Evolutionary conservation across 2,888 invertebrate genomes (phyloP), one percentile per base, ranked within the genome.

Genomic region (Leptinotarsa juncta): DNA sequence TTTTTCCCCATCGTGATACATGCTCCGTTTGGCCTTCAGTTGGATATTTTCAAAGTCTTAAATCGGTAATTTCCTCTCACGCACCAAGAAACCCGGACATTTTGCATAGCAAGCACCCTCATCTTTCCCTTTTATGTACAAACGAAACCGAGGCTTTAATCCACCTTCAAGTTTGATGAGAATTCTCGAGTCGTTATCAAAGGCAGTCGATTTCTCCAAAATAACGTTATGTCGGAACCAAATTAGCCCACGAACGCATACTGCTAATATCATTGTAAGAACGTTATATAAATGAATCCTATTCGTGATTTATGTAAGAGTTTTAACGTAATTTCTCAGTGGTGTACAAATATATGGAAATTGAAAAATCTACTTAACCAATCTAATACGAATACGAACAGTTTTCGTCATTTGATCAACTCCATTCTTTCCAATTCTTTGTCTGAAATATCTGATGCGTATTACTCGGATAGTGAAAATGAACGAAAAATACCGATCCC

Each of bases 121-220:
- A 57, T 57, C 57, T n/a, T 57, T 57, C 2, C 18, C 57, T 20
- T 20, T 57, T 14, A 57, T 20, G 57, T 57, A 20, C 18, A 57
- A 57, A 20, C 57, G 57, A 20, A 57, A 57, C 57, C 57, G 57
- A 57, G 57, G 18, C 57, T 57, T 57, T 57, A 10, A 57, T 20
- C 57, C 57, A 57, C 57, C 18, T 57, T 57, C 14, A 57, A 57
- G 57, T 57, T 57, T 57, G 57, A 57, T 57, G 57, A 20, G 57
- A 57, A 20, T 57, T 57, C 20, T 12, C 57, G 18, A 20, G 57
- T 20, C 53, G 55, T 55, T 23, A 57, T 57, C 57, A 20, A 57
- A 57, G 12, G 57, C 18, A 20, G 20, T 57, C 20, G 20, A 20
- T 10, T 12, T 20, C 18, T 18, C n/a, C n/a, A 57, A n/a, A 18